These are phyloP conservation scores for Nibea albiflora DNA, from an alignment of 2,113 vertebrate species.

Conservation along the genomic window DNA sequence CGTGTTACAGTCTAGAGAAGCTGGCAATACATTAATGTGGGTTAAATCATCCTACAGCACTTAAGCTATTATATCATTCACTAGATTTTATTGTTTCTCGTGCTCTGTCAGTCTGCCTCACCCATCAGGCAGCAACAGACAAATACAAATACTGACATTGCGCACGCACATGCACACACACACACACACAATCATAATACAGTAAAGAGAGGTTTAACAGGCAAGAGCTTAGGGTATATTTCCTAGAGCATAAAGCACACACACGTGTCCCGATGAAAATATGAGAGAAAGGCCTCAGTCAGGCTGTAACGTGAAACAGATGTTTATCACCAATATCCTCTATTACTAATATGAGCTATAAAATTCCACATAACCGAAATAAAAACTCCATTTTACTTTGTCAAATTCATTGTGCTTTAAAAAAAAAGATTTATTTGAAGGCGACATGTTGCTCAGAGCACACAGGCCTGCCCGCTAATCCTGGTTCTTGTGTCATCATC, in stretches of 20 bases:
- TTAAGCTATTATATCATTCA: conserved; percentile 30
- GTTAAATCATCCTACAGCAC: conserved; percentile 42
- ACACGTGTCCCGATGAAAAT: conserved; percentile 72
- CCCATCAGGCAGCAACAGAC: conserved; percentile 31
- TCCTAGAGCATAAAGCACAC: conserved; percentile 65
- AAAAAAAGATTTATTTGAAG: conserved; percentile 68
- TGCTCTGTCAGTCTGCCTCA: conserved; percentile 23
- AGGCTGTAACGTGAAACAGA: conserved; percentile 67
- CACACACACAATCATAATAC: conserved; percentile 25
- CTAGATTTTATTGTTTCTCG: conserved; percentile 20
- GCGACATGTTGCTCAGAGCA: conserved; percentile 47
- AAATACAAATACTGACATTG: conserved; percentile 40
- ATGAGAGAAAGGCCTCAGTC: conserved; percentile 67
- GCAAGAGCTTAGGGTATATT: conserved; percentile 63
- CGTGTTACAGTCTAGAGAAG: conserved; percentile 43
- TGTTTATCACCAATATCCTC: conserved; percentile 60
- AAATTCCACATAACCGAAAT: conserved; percentile 62
- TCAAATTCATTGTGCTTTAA: conserved; percentile 65
- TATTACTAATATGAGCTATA: conserved; percentile 70
- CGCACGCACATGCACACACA: conserved; percentile 1
- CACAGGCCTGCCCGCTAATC: conserved; percentile 15
- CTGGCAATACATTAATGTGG: conserved; percentile 38
- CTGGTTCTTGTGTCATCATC: conserved; percentile 35
- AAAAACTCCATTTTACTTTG: conserved; percentile 72
- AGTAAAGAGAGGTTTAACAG: conserved; percentile 63